Conservation (phyloP, 2,797 vertebrate genomes). For the Catamblyrhynchus diadema region DNA sequence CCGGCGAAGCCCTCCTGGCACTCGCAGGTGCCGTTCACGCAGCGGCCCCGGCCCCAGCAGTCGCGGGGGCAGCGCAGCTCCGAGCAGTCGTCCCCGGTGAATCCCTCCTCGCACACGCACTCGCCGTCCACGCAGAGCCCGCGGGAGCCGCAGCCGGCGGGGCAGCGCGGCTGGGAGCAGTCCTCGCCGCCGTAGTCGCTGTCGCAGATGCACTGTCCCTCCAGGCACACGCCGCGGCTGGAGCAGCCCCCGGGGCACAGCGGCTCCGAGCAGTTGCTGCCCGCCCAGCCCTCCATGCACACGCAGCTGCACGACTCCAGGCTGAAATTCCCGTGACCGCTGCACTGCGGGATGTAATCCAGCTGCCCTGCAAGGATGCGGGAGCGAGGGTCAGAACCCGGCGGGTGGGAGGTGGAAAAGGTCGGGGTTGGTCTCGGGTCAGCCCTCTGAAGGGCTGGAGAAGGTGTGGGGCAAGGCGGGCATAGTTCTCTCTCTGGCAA, state of each 20-base stretch:
- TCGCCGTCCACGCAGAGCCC: conserved; percentile 93
- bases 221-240: conserved; percentile 88
- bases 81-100: conserved; percentile 88
- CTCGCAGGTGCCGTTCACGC: conserved; percentile 88
- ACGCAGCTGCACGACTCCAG: conserved; percentile 91
- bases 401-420: background rate
- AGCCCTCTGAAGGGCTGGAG: background rate
- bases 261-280: conserved; percentile 94
- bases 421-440: fast-evolving
- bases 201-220: conserved; percentile 93
- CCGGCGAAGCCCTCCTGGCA: conserved; percentile 89
- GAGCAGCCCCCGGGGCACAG: conserved; percentile 91
- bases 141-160: conserved; percentile 86
- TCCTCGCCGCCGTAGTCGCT: conserved; percentile 90
- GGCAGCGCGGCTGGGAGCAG: conserved; percentile 91
- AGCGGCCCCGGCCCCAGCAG: conserved; percentile 90
- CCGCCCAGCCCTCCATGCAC: conserved; percentile 92
- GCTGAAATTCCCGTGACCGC: conserved; percentile 93
- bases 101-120: conserved; percentile 93
- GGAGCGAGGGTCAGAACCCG: background rate
- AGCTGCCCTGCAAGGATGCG: conserved; percentile 80
- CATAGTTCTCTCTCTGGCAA: background rate
- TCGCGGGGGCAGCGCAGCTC: conserved; percentile 87
- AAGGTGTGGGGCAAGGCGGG: background rate
- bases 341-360: conserved; percentile 90